Base-by-base conservation (phyloP, 2,888 invertebrate species). In the Lepidochrysops patricia region DNA sequence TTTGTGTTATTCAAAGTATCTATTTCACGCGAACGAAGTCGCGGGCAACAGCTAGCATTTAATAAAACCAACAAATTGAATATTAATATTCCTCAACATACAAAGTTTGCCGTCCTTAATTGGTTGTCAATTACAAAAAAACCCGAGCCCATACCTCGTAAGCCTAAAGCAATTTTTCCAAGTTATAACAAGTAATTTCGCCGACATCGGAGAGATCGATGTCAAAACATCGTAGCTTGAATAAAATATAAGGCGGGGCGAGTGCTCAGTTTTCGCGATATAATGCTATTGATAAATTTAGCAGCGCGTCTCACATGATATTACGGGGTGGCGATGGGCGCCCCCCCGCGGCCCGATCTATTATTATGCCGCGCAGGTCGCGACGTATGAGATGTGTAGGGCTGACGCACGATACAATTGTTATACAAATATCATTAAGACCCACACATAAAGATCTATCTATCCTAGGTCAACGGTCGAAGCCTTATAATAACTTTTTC, bases 281-380 rank as follows among this genome's bases (percentile, higher is more conserved):
- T 84, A 83, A 81, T 79, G 74, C 82, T 84, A 88, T 88, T 87
- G 87, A 87, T 87, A 87, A 87, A 87, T 88, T 85, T 84, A 80
- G 75, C 78, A 80, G 74, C 76, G 79, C 68, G 69, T 68, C 70
- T 84, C 85, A 83, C 81, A 80, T 82, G 83, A 80, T 86, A 85
- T 84, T 84, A 84, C 74, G 77, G 84, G 83, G 85, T 77, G 84
- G 79, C 72, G 75, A 76, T 74, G 73, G 73, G 70, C 78, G 70
- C 78, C 78, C 69, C 79, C 80, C 76, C 78, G 76, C 74, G 68
- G 69, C 82, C 81, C 75, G 76, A 78, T 80, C 79, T 82, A 82
- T 87, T 87, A 86, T 84, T 87, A 88, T 88, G 84, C 88, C 72
- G 80, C 79, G 82, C 87, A 84, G 80, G 84, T 81, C 81, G 80